Evolutionary conservation across 2,113 vertebrate genomes (phyloP).

Genomic region (Amphiprion ocellaris): DNA sequence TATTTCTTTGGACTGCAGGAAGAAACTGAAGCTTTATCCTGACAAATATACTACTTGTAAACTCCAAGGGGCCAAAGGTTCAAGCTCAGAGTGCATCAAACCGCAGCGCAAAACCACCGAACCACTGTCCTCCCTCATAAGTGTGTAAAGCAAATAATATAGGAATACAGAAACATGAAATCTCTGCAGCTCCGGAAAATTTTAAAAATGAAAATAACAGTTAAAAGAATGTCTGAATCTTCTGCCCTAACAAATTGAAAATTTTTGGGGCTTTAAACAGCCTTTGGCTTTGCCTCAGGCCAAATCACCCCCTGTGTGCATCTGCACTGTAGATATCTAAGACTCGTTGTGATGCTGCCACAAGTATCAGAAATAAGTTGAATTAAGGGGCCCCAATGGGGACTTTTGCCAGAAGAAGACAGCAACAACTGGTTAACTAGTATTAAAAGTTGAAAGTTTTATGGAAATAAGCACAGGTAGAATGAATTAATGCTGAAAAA

Average conservation of each 20-base stretch:
- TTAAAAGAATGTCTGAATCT: slow-evolving; percentile 7
- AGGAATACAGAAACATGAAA: slow-evolving; percentile 15
- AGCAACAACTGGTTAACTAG: not conserved
- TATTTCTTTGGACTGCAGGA: slow-evolving; percentile 22
- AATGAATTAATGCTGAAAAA: not conserved
- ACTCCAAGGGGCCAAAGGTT: slow-evolving; percentile 11
- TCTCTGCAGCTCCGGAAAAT: not conserved
- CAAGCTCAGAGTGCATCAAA: slow-evolving; percentile 24
- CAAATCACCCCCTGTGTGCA: slow-evolving; percentile 32
- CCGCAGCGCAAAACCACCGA: not conserved
- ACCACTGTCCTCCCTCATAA: not conserved
- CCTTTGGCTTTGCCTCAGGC: slow-evolving; percentile 56
- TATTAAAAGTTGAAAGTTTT: not conserved
- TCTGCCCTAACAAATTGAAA: slow-evolving; percentile 20
- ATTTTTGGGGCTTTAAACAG: slow-evolving; percentile 48
- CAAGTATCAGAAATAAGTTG: slow-evolving; percentile 13
- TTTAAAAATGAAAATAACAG: not conserved
- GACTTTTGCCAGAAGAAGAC: not conserved
- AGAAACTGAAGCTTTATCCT: slow-evolving; percentile 19
- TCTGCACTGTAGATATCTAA: slow-evolving; percentile 28
- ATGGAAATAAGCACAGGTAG: not conserved
- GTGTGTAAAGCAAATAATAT: slow-evolving; percentile 10
- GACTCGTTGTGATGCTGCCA: slow-evolving; percentile 20
- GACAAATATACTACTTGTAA: slow-evolving; percentile 27
- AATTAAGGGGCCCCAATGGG: slow-evolving; percentile 11